Conservation (phyloP, 2,113 vertebrate genomes). For the Chamaea fasciata region DNA sequence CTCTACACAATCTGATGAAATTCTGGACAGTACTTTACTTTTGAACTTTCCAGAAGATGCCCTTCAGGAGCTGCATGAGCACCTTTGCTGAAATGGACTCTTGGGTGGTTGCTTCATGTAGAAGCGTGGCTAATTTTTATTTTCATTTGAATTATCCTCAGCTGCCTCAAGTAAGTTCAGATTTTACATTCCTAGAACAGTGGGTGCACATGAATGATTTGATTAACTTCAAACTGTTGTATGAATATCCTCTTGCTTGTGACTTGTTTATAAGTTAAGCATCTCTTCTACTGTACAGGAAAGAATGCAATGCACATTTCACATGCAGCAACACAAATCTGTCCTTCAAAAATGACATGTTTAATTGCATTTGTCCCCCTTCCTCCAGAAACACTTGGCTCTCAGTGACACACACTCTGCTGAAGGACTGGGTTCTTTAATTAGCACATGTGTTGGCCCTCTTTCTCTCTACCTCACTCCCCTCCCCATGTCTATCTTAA, state of each 20-base stretch:
- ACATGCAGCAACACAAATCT: constrained; percentile 12
- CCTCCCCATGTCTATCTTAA: constrained; percentile 38
- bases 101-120: neutral
- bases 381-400: constrained; percentile 46
- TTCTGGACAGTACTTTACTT: neutral
- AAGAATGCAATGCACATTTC: neutral
- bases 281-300: neutral
- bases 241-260: neutral
- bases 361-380: constrained; percentile 10
- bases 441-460: constrained; percentile 45
- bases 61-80: neutral
- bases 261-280: neutral
- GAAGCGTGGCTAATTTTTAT: neutral
- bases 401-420: neutral
- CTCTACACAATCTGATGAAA: neutral
- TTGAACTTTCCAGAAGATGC: neutral
- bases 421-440: constrained; percentile 38
- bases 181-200: neutral
- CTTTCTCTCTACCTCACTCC: neutral
- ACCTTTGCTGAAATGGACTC: neutral
- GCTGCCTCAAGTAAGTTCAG: neutral
- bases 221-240: neutral
- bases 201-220: neutral
- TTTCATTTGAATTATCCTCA: neutral
- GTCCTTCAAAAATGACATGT: constrained; percentile 34